Conservation (phyloP, 92 coral and sea anemone genomes). For the Montipora capitata region DNA sequence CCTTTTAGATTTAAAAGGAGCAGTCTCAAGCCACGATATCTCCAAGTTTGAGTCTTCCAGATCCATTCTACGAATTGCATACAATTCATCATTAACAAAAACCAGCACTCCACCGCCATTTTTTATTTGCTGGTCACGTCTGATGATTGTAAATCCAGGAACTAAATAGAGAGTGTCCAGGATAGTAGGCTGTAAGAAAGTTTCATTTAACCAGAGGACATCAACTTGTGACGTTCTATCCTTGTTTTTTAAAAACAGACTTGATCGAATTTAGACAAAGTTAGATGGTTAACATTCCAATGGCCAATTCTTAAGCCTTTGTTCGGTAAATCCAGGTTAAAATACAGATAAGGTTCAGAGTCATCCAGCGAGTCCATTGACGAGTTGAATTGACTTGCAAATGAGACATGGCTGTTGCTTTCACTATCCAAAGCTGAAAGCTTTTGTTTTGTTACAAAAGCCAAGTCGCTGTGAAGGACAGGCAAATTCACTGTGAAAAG, state of each 20-base stretch:
- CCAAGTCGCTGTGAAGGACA: conserved; percentile 22
- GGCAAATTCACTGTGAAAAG: conserved; percentile 39
- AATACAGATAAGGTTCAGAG: conserved; percentile 54
- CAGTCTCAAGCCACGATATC: too few species aligned
- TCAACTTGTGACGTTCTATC: not conserved
- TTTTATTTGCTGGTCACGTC: too few species aligned
- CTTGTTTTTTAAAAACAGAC: not conserved
- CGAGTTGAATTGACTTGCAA: conserved; percentile 49
- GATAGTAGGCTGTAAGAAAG: too few species aligned
- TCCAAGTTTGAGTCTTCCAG: too few species aligned
- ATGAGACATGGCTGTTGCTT: conserved; percentile 35
- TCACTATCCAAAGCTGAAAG: conserved; percentile 66
- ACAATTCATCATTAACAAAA: too few species aligned
- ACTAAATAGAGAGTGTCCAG: too few species aligned
- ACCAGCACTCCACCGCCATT: too few species aligned
- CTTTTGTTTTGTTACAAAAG: conserved; percentile 42
- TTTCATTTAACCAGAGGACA: too few species aligned
- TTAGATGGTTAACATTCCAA: too few species aligned
- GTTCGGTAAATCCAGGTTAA: conserved; percentile 50
- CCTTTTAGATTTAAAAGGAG: not conserved
- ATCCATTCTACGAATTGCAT: too few species aligned
- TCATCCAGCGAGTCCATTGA: conserved; percentile 46
- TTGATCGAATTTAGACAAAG: not conserved
- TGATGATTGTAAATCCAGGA: too few species aligned
- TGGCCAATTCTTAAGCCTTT: too few species aligned